Percentiles rank a stretch among this genome's conserved stretches.
Conservation (phyloP, 2,797 vertebrate species). For the Monodelphis domestica region DNA sequence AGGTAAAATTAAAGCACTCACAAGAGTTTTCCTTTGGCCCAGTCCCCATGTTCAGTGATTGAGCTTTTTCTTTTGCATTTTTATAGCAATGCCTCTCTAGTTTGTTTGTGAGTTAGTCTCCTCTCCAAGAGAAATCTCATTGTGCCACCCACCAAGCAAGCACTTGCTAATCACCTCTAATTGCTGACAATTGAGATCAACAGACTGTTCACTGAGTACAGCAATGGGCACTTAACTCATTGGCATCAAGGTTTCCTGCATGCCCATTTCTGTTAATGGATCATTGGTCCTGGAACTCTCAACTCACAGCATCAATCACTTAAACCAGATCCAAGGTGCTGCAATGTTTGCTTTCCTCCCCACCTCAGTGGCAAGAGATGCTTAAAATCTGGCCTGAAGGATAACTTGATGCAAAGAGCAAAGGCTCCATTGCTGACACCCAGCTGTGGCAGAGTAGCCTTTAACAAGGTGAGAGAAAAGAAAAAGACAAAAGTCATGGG, state of each 20-base stretch:
- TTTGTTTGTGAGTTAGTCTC: conserved; percentile 66
- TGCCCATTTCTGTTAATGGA: conserved; percentile 77
- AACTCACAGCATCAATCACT: conserved; percentile 69
- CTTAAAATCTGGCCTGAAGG: conserved; percentile 19
- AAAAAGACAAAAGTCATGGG: background rate
- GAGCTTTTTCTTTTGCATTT: conserved; percentile 47
- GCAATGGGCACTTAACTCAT: conserved; percentile 72
- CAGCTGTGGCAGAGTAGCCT: background rate
- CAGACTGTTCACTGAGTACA: conserved; percentile 68
- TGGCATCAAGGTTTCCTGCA: conserved; percentile 68
- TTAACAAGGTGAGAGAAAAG: background rate
- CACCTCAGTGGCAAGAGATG: conserved; percentile 17
- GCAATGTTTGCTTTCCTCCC: conserved; percentile 54
- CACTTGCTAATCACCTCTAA: conserved; percentile 79
- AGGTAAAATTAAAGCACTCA: conserved; percentile 71
- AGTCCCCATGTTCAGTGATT: conserved; percentile 31
- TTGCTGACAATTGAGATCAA: conserved; percentile 75
- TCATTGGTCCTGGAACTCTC: conserved; percentile 70
- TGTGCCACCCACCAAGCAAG: conserved; percentile 72
- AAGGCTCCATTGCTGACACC: background rate
- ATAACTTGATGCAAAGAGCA: background rate
- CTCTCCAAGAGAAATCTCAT: conserved; percentile 69
- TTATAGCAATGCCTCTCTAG: conserved; percentile 50
- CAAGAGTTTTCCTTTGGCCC: conserved; percentile 61
- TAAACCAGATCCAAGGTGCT: conserved; percentile 65